These are phyloP conservation scores for Percopsis omiscomaycus DNA, from an alignment of 2,797 vertebrate species.

Conservation along the genomic window DNA sequence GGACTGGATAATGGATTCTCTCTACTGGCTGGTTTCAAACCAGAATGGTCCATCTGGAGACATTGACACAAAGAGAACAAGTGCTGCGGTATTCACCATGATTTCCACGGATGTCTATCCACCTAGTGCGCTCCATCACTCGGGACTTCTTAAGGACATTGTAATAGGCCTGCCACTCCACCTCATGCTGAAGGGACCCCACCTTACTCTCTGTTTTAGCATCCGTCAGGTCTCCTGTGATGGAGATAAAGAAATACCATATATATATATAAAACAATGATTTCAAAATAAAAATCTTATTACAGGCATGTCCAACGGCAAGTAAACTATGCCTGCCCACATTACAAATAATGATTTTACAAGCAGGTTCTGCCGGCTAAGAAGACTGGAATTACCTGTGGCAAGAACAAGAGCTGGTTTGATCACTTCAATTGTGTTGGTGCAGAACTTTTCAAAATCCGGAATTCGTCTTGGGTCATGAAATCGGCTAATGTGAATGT, in stretches of 20 bases:
- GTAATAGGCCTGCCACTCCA: conserved; percentile 94
- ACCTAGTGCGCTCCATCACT: conserved; percentile 91
- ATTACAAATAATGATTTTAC: neutral
- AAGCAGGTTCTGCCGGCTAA: neutral
- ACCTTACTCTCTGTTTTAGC: conserved; percentile 89
- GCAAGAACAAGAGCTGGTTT: conserved; percentile 89
- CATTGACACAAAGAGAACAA: neutral
- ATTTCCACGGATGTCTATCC: conserved; percentile 97
- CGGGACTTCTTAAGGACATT: conserved; percentile 87
- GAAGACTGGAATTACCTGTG: conserved; percentile 82
- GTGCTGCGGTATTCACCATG: conserved; percentile 80
- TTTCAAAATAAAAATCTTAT: neutral
- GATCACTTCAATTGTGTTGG: conserved; percentile 86
- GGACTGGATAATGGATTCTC: conserved; percentile 38
- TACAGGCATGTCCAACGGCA: neutral
- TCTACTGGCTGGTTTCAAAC: neutral
- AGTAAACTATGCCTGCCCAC: neutral
- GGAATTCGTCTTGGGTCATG: conserved; percentile 82
- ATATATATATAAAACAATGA: too few species aligned
- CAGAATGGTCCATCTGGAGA: neutral
- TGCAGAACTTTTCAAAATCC: conserved; percentile 95
- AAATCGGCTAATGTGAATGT: conserved; percentile 95
- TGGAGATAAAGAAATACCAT: too few species aligned
- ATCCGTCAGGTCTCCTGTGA: conserved; percentile 92
- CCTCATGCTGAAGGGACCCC: conserved; percentile 91